These are phyloP conservation scores for Adelges cooleyi DNA, from an alignment of 1,140 invertebrate genomes.

Conservation along the genomic window DNA sequence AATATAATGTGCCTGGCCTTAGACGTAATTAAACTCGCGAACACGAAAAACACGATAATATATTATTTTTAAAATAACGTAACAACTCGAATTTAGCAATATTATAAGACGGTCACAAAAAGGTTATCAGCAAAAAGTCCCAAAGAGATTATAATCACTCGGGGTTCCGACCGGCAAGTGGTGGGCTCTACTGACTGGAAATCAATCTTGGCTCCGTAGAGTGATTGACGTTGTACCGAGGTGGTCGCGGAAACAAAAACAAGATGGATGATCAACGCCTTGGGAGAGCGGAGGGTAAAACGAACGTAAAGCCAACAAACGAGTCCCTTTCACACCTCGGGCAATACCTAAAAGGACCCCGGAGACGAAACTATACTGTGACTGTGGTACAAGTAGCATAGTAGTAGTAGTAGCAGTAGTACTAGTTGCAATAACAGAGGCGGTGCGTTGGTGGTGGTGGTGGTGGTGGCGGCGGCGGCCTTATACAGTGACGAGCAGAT, in stretches of 20 bases:
- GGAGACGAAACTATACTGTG: not conserved
- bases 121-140: too few species aligned
- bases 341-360: slow-evolving; percentile 9
- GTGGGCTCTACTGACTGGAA: not conserved
- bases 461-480: too few species aligned
- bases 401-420: too few species aligned
- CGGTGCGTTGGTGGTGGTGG: too few species aligned
- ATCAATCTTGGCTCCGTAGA: slow-evolving; percentile 16
- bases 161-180: not conserved
- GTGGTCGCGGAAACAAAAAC: slow-evolving; percentile 18
- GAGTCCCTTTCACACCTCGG: slow-evolving; percentile 14
- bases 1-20: too few species aligned
- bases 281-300: not conserved
- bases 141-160: slow-evolving; percentile 11
- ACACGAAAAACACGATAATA: too few species aligned
- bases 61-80: too few species aligned
- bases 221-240: slow-evolving; percentile 13
- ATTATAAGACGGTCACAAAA: too few species aligned
- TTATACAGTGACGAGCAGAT: not conserved
- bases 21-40: too few species aligned
- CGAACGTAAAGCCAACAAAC: slow-evolving; percentile 19
- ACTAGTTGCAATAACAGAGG: too few species aligned
- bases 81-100: too few species aligned
- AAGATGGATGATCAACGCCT: slow-evolving; percentile 14
- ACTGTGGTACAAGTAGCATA: too few species aligned